phyloP scores from a whole-genome alignment of 2,113 vertebrate species.

The Prunella fulvescens region DNA sequence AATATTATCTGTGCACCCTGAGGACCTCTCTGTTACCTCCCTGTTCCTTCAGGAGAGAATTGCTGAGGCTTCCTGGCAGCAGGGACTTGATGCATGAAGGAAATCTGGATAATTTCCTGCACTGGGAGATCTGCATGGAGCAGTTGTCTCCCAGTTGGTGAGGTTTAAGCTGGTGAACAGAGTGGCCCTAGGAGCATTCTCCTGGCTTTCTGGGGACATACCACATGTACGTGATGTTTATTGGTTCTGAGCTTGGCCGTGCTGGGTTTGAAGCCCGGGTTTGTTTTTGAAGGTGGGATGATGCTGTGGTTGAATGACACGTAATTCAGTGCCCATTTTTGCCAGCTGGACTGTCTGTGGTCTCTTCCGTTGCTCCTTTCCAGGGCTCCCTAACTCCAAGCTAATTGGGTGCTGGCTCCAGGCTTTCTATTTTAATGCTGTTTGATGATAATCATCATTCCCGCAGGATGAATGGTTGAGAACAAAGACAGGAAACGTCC shows the following conservation, averaged over 20 bases:
- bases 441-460: constrained; percentile 77
- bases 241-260: not conserved
- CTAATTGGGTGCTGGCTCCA: constrained; percentile 61
- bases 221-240: not conserved
- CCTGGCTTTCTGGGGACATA: not conserved
- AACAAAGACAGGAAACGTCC: constrained; percentile 77
- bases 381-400: not conserved
- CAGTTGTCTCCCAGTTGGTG: not conserved
- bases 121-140: not conserved
- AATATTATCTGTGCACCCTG: not conserved
- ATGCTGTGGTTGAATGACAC: not conserved
- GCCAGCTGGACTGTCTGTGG: not conserved
- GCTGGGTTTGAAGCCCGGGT: not conserved
- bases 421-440: constrained; percentile 72
- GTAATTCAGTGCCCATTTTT: not conserved
- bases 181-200: rapidly evolving
- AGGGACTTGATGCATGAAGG: not conserved
- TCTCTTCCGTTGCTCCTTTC: not conserved
- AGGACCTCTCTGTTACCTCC: not conserved
- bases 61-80: not conserved
- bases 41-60: not conserved
- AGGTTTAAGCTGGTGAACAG: not conserved
- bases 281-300: not conserved
- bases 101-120: not conserved
- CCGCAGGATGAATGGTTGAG: constrained; percentile 57